These are phyloP conservation scores for Todus mexicanus DNA, from an alignment of 2,797 vertebrate species.

Conservation along the genomic window DNA sequence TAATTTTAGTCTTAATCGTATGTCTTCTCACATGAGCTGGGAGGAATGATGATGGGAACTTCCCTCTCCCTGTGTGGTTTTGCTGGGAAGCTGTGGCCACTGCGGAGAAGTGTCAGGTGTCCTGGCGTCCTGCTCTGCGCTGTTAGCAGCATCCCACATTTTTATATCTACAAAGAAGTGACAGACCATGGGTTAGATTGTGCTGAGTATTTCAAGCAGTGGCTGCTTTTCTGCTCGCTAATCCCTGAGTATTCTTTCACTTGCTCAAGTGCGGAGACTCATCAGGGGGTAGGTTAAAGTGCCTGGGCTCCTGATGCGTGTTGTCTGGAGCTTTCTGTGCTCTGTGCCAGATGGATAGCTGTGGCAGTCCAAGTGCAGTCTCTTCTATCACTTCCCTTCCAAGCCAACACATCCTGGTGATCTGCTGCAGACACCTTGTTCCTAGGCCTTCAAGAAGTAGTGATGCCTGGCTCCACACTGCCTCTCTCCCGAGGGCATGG, in stretches of 20 bases:
- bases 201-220: background rate
- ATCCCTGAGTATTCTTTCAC: background rate
- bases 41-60: background rate
- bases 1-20: background rate
- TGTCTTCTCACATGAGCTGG: background rate
- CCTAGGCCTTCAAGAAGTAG: background rate
- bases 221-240: background rate
- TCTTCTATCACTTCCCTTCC: background rate
- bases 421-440: background rate
- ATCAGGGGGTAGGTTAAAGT: background rate
- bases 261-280: background rate
- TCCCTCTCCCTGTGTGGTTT: background rate
- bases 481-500: background rate
- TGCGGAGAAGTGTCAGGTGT: background rate
- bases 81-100: background rate
- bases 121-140: background rate
- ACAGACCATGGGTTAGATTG: background rate
- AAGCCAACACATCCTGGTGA: background rate
- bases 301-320: background rate
- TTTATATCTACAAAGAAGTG: background rate
- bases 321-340: background rate
- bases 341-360: background rate
- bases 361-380: background rate
- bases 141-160: accelerated
- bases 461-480: background rate